phyloP scores from a whole-genome alignment of 2,888 invertebrate species.

The Axea sp. region DNA sequence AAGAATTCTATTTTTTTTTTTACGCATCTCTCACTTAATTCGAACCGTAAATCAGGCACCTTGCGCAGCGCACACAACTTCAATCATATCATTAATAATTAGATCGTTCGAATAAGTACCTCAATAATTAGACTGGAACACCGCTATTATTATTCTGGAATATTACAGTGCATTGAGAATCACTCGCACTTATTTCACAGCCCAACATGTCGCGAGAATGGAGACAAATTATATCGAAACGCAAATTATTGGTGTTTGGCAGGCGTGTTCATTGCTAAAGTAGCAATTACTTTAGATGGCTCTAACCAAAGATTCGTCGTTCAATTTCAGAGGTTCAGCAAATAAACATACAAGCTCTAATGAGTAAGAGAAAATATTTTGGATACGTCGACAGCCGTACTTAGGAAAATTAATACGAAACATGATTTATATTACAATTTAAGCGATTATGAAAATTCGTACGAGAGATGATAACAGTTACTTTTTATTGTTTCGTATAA shows the following conservation, averaged over 20 bases:
- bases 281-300: slow-evolving; percentile 15
- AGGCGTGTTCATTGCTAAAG: slow-evolving; percentile 4
- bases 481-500: no score
- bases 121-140: slow-evolving; percentile 16
- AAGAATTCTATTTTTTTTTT: slow-evolving; percentile 10
- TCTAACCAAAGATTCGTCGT: background rate
- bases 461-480: no score
- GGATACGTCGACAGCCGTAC: no score
- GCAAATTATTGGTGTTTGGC: slow-evolving; percentile 11
- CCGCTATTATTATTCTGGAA: slow-evolving; percentile 19
- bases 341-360: no score
- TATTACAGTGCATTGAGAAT: slow-evolving; percentile 23
- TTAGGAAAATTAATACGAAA: no score
- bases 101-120: slow-evolving; percentile 22
- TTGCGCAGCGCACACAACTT: slow-evolving; percentile 11
- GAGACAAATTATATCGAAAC: slow-evolving; percentile 23
- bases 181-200: slow-evolving; percentile 7
- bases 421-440: no score
- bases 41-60: slow-evolving; percentile 6
- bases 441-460: no score
- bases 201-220: slow-evolving; percentile 8
- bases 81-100: no score
- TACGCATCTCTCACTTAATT: slow-evolving; percentile 1
- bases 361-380: no score
- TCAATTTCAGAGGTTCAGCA: no score